Conservation (phyloP, 2,113 vertebrate genomes). For the Diglossa brunneiventris region DNA sequence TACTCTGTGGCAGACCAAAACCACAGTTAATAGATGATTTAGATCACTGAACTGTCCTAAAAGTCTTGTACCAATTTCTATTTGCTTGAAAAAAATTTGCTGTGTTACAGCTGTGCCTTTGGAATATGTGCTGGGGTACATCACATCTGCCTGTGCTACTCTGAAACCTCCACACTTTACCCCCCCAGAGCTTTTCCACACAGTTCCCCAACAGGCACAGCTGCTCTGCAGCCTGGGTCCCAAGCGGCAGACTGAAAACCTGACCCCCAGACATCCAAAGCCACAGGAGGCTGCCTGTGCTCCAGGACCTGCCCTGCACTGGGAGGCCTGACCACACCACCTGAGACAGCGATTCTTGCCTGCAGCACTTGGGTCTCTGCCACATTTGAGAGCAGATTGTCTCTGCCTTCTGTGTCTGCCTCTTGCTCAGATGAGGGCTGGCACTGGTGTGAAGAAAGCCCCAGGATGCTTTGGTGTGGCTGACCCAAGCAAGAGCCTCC, state of each 20-base stretch:
- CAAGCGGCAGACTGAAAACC: rapidly evolving
- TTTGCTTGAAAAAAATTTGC: background rate
- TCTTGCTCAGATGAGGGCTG: background rate
- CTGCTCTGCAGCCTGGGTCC: background rate
- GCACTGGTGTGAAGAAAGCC: background rate
- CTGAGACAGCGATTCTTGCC: rapidly evolving
- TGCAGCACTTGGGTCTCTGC: background rate
- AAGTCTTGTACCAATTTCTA: background rate
- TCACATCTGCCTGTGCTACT: rapidly evolving
- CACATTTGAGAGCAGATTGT: background rate
- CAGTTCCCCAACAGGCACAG: background rate
- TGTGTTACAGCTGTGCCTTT: background rate
- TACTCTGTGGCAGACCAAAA: background rate
- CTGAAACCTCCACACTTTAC: background rate
- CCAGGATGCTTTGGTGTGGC: background rate
- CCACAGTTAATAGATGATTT: background rate
- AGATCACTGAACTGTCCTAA: background rate
- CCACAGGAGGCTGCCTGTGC: background rate
- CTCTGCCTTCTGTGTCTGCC: background rate
- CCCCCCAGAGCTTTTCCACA: background rate
- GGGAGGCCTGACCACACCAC: background rate
- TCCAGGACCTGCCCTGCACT: background rate
- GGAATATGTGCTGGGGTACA: background rate
- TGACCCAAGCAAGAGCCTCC: background rate
- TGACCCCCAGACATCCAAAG: rapidly evolving